phyloP scores from a whole-genome alignment of 2,888 invertebrate species.

The Campoplex nolae region DNA sequence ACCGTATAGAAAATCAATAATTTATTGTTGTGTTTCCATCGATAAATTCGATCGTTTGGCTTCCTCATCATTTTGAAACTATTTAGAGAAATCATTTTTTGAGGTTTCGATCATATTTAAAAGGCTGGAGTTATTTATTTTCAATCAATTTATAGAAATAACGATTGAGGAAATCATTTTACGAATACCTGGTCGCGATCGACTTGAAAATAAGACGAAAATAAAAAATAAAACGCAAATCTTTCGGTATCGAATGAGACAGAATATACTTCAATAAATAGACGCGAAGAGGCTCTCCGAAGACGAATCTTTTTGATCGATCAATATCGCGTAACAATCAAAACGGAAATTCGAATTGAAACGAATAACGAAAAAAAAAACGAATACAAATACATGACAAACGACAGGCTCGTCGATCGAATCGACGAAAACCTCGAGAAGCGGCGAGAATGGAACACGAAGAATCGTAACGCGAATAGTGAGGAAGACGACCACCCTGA shows the following conservation, averaged over 20 bases:
- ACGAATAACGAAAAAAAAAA: conserved; percentile 13
- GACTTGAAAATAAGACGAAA: neutral
- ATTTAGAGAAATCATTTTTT: neutral
- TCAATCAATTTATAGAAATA: neutral
- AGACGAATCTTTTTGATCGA: conserved; percentile 55
- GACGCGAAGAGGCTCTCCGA: conserved; percentile 5
- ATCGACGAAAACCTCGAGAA: conserved; percentile 93
- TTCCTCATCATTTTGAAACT: neutral
- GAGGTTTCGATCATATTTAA: neutral
- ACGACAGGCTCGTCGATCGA: conserved; percentile 89
- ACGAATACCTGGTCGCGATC: neutral
- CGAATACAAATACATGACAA: conserved; percentile 29
- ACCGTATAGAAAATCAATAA: neutral
- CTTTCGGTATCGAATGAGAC: neutral
- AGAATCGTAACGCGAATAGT: conserved; percentile 95
- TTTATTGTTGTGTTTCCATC: neutral
- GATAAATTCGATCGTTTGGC: neutral
- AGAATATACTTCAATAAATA: neutral
- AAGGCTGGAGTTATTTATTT: neutral
- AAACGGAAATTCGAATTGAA: conserved; percentile 23
- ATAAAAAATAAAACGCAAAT: neutral
- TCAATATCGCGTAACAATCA: neutral
- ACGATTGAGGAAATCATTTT: neutral
- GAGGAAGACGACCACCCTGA: conserved; percentile 94
- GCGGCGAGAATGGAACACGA: conserved; percentile 91